Base-by-base conservation (phyloP, 2,113 vertebrate genomes). In the Himantopus leucocephalus region DNA sequence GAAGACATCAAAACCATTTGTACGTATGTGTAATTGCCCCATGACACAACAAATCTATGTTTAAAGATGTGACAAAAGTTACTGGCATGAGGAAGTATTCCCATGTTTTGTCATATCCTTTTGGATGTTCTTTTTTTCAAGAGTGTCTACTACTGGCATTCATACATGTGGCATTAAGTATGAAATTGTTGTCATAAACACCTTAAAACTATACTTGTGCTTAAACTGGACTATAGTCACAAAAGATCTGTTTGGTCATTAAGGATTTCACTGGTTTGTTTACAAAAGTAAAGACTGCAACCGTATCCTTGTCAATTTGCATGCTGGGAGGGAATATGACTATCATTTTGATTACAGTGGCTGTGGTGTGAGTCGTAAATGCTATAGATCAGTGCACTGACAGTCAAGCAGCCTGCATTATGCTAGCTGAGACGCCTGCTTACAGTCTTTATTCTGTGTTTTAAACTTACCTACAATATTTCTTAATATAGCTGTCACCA, bases 1-100 rank as follows among this genome's bases (percentile, higher is more conserved):
- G 45, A 76, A 73, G n/a, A 79, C 88, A n/a, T n/a, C 68, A 78
- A 87, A 91, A n/a, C 90, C 58, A 72, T 70, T 96, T 95, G 66
- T 82, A 74, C 3, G 1, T 70, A 55, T 88, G 19, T 75, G 37
- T 86, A 92, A 92, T 92, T 95, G 77, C 8, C 34, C 23, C 47
- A 29, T 91, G 85, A 89, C 55, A 89, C 37, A 82, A 82, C 62
- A 32, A 34, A 68, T 74, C 71, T 68, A 2, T 60, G 88, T 79
- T 82, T 77, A 89, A 79, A 70, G 52, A 72, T 58, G 41, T 22
- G 18, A 73, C 63, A 83, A 74, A 76, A 77, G 39, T 39, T 83
- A 34, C 43, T 85, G 45, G 2, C 52, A 13, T 52, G 59, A 59
- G 19, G 43, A 68, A 32, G 3, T 73, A 26, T 68, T 94, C 23